phyloP scores from a whole-genome alignment of 1,140 invertebrate species.

The Pygmarrhopalites habei region DNA sequence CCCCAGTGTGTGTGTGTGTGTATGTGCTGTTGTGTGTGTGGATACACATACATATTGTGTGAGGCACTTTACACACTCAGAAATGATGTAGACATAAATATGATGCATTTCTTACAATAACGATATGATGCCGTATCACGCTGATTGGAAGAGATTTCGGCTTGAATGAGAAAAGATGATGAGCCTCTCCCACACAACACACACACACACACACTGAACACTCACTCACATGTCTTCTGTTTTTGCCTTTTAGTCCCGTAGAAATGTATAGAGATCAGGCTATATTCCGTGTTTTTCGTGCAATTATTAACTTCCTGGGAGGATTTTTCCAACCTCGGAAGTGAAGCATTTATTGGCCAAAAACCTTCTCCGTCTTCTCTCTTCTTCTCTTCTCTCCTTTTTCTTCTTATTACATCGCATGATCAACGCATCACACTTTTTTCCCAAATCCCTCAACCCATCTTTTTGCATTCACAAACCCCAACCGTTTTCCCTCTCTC shows the following conservation, averaged over 20 bases:
- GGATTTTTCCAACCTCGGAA: constrained; percentile 39
- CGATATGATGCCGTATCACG: constrained; percentile 32
- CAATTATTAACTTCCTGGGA: constrained; percentile 40
- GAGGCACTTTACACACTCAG: too few relatives aligned
- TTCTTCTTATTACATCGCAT: constrained; percentile 30
- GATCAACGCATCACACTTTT: constrained; percentile 28
- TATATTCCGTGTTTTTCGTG: constrained; percentile 37
- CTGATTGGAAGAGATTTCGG: constrained; percentile 31
- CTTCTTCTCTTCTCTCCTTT: neutral
- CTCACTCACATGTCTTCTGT: constrained; percentile 23
- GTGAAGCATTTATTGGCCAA: constrained; percentile 40
- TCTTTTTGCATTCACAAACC: neutral
- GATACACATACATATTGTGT: too few relatives aligned
- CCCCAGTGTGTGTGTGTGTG: too few relatives aligned
- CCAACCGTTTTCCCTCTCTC: too few relatives aligned
- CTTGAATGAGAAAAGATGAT: constrained; percentile 29
- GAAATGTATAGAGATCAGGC: constrained; percentile 39
- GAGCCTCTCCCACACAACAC: constrained; percentile 28
- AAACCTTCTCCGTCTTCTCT: constrained; percentile 26
- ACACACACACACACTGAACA: too few relatives aligned
- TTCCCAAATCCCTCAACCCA: neutral
- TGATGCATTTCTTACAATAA: constrained; percentile 26
- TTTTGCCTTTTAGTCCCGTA: constrained; percentile 32
- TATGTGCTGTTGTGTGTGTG: too few relatives aligned
- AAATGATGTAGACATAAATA: constrained; percentile 16